Evolutionary conservation across 2,113 vertebrate genomes (phyloP), one percentile per base, ranked within the genome.

Genomic region (Rana temporaria): DNA sequence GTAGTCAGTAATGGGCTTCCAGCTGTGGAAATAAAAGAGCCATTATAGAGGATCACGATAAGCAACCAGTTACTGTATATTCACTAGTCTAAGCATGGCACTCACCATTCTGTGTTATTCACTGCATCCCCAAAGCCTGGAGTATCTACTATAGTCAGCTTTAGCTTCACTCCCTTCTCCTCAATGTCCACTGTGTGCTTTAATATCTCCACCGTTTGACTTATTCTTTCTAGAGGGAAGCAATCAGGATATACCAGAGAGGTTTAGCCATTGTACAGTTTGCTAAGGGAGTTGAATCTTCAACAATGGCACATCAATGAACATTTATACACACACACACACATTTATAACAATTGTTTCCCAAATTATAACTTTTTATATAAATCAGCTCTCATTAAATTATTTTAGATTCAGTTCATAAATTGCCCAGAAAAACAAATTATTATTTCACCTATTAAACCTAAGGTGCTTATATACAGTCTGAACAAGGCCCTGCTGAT

Each of bases 181-280:
- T 99, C 98, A 0, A 99, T 99, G 92, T 99, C 97, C 65, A 99
- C 97, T 0, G 98, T 99, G 87, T 99, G 98, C 84, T 99, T 99
- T 86, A 97, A 92, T 55, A 99, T 99, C 91, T 99, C 97, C 20
- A 99, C 98, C 0, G 98, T 99, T 84, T 99, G 98, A 88, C 89
- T 98, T 85, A 99, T 99, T 14, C 97, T 96, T 88, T 99, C 98
- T 99, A 90, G 77, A 82, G 12, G 4, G 18, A 53, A 32, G 18
- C 19, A 73, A 68, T 9, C 26, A 68, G 20, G 26, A 15, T 14
- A 57, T 30, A 42, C 20, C 18, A 74, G 18, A 26, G 5, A 4
- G 4, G 12, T 60, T 20, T n/a, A 60, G 20, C 1, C 59, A 60
- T 60, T n/a, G 59, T 9, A 60, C 19, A 60, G 59, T 60, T 60